Evolutionary conservation across 2,113 vertebrate genomes (phyloP).

Genomic region (Eretmochelys imbricata): DNA sequence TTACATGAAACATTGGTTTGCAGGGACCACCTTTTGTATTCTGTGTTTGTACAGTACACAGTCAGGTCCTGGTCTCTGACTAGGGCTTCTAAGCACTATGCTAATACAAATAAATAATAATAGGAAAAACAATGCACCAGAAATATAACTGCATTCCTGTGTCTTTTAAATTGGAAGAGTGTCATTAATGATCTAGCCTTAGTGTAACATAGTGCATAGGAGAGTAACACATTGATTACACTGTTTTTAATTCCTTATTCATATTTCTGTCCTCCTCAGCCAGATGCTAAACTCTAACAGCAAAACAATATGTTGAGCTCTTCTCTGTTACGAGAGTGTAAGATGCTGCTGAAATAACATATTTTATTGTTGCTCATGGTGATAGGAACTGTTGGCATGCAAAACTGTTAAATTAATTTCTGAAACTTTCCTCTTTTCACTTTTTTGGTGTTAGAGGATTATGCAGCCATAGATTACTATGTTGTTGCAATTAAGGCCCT

Average conservation of each 20-base stretch:
- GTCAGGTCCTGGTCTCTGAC: background rate
- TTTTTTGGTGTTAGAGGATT: background rate
- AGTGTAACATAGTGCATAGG: background rate
- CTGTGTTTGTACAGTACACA: background rate
- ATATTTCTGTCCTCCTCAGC: background rate
- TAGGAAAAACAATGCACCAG: background rate
- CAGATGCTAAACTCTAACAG: background rate
- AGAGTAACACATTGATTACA: background rate
- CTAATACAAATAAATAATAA: background rate
- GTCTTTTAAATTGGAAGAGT: background rate
- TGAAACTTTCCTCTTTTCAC: background rate
- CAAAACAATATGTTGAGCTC: rapidly evolving
- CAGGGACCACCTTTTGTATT: background rate
- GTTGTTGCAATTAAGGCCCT: background rate
- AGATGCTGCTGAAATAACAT: background rate
- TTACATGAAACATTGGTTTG: background rate
- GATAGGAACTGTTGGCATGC: rapidly evolving
- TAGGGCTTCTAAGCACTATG: too few species aligned
- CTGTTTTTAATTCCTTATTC: background rate
- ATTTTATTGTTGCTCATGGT: rapidly evolving
- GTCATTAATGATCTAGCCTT: background rate
- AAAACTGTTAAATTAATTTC: background rate
- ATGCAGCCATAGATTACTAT: background rate
- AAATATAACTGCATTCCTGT: background rate
- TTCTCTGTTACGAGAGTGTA: rapidly evolving